These are phyloP conservation scores for Lamellibrachia columna DNA, from an alignment of 2,888 invertebrate genomes.

Conservation along the genomic window DNA sequence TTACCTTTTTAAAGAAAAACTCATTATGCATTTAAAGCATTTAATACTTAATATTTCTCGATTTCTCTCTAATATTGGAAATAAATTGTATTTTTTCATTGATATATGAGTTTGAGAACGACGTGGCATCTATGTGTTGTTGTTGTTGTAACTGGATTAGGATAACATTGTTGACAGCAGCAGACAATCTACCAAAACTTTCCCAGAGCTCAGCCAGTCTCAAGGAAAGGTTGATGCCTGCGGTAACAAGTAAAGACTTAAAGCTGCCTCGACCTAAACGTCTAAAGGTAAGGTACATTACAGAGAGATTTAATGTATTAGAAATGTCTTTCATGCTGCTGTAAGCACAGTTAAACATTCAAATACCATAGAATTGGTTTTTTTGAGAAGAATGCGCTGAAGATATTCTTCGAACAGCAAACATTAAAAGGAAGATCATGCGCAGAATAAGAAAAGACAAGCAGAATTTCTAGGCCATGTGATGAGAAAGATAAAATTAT, in stretches of 20 bases:
- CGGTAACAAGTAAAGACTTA: conserved; percentile 41
- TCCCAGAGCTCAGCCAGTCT: background rate
- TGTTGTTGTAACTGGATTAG: background rate
- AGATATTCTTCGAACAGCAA: no score
- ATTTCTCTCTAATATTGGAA: background rate
- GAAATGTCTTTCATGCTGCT: background rate
- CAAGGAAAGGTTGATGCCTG: conserved; percentile 33
- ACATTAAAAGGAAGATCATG: no score
- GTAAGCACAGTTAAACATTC: background rate
- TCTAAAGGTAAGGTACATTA: conserved; percentile 46
- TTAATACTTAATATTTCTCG: no score
- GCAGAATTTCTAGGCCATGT: no score
- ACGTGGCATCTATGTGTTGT: background rate
- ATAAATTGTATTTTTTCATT: background rate
- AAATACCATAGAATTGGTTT: no score
- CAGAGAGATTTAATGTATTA: background rate
- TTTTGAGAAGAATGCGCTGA: no score
- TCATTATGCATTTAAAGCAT: no score
- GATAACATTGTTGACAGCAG: background rate
- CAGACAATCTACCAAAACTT: background rate
- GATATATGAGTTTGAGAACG: background rate
- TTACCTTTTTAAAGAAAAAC: no score
- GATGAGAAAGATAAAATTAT: no score
- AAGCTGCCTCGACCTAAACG: conserved; percentile 51
- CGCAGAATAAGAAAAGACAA: no score